Base-by-base conservation (phyloP, 92 coral and sea anemone species). In the Plumapathes pennacea region DNA sequence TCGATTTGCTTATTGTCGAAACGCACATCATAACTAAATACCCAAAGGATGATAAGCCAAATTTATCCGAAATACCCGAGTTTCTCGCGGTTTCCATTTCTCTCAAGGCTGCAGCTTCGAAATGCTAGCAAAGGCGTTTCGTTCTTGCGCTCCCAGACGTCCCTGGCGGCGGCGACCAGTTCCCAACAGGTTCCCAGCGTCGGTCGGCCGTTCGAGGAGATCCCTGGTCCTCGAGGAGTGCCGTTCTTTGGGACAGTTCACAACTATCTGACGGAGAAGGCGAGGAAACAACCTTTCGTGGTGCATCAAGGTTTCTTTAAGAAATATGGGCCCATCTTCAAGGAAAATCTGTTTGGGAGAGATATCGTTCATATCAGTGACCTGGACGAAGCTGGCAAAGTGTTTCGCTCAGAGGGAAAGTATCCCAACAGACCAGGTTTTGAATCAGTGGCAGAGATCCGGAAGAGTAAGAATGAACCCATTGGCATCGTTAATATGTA, bases 361-460 rank as follows among this genome's bases (percentile, higher is more conserved):
- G 44, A 29, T 0, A 38, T 60, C 25, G 45, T 78, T 1, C 79
- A 78, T 13, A 7, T 72, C 0, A 71, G 59, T 52, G 67, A 78
- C 10, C 72, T 81, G 22, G 54, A 7, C 14, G 81, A 60, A 32
- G 36, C 71, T 18, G 54, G 36, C 30, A 50, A 50, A 2, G 81
- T 78, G 26, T 63, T 15, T 46, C 73, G 81, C 3, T 53, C 73
- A 5, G 80, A 78, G 47, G 85, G 79, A 21, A 78, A 54, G 38
- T 46, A 45, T 13, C 85, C 85, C 3, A 51, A 15, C 11, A 54
- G 82, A 6, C 49, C 82, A 5, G 15, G 57, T 7, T 13, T 77
- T 1, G 85, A 77, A 10, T 32, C 43, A 0, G 12, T 62, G 21
- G 48, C 6, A 2, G 48, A 50, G 10, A 25, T 45, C 49, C 31